Base-by-base conservation (phyloP, 2,113 vertebrate genomes). In the Anoplopoma fimbria region DNA sequence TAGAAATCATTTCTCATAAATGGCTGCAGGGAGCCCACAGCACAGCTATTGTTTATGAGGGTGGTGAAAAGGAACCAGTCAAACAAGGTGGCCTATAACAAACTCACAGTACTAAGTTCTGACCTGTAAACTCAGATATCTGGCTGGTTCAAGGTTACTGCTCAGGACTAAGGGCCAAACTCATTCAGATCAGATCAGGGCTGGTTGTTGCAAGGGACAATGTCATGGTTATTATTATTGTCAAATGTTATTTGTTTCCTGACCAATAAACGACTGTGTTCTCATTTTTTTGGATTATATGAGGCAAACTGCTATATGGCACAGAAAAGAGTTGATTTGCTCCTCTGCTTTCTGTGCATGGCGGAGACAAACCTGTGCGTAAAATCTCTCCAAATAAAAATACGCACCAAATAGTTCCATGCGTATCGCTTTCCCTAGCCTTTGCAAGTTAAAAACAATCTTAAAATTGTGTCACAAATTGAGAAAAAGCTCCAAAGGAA, bases 61-160 rank as follows among this genome's bases (percentile, higher is more conserved):
- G 73, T 2, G 13, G 27, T 47, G 60, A 42, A 19, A 74, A 8
- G 31, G 71, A 86, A 76, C 84, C 62, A 45, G 75, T 71, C 31
- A n/a, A 55, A 73, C 75, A 25, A 47, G 79, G 12, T 74, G 73
- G 47, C 64, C 71, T 25, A 0, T 9, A 25, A 79, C 29, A 76
- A 77, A 40, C 25, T 34, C 68, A 17, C 67, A 81, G 60, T 15
- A 53, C 61, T 8, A 0, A 57, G 27, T 19, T 76, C 64, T 87
- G 81, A 88, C 71, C 78, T 85, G 70, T 73, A 77, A 89, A 82
- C 67, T 75, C 45, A 63, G 58, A 21, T 70, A 67, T 86, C 87
- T 68, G 25, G 51, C 49, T 33, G 65, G 61, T 82, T n/a, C 86
- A 92, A 93, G 90, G 92, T 92, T 89, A 92, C 27, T 27, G 31